Base-by-base conservation (phyloP, 2,113 vertebrate genomes). In the Pomatostomus ruficeps region DNA sequence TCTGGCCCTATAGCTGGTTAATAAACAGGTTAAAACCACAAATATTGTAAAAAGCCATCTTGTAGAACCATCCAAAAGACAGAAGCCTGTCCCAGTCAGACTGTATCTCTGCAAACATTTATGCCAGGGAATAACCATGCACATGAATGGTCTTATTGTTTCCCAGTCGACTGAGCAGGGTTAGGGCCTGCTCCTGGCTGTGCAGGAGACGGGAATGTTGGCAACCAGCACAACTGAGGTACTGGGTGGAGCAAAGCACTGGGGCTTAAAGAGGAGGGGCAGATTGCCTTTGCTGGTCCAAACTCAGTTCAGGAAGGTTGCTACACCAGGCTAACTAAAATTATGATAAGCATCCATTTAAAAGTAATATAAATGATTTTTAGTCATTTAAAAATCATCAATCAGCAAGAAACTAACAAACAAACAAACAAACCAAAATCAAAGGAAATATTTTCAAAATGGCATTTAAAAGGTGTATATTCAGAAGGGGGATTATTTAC, bases 71-170 rank as follows among this genome's bases (percentile, higher is more conserved):
- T 54, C 19, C 33, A 90, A 73, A 90, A 0, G 15, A 48, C 18
- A 72, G 78, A 62, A 54, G 75, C 40, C 65, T 77, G 63, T 59
- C 51, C 51, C 78, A 62, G 71, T 48, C 85, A 59, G 74, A 23
- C 74, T n/a, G 70, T 16, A 55, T 72, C 68, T 61, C 71, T 85
- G 74, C 87, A 89, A 85, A 91, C 40, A 46, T 75, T 95, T 91
- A 62, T 89, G 85, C 87, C 81, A 95, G 81, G 80, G 78, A 96
- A 93, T 91, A 95, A 85, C 87, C 59, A 28, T 23, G 89, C 86
- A 93, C 77, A 95, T 97, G 95, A 96, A 92, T 94, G 61, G 87
- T 51, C 63, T 89, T 76, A 92, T 83, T 96, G 85, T 95, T 89
- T 89, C 89, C 79, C 74, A 85, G 74, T 59, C 57, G 84, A 77